Base-by-base conservation (phyloP, 1,140 invertebrate genomes). In the Manduca sexta region DNA sequence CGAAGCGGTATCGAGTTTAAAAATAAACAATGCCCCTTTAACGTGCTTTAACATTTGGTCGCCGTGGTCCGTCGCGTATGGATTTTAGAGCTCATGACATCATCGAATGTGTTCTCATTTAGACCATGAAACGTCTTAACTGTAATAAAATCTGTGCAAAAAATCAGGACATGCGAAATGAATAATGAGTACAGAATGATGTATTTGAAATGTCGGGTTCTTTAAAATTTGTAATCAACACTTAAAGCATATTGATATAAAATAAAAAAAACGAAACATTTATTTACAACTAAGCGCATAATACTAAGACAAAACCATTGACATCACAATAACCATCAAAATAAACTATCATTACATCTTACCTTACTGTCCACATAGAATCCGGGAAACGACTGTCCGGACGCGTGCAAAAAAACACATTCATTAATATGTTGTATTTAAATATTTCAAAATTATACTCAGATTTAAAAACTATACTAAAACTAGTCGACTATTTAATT, bases 281-380 rank as follows among this genome's bases (percentile, higher is more conserved):
- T n/a, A n/a, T n/a, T n/a, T n/a, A n/a, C n/a, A n/a, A n/a, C n/a
- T n/a, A n/a, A n/a, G n/a, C n/a, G n/a, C n/a, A n/a, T n/a, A n/a
- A n/a, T n/a, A n/a, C n/a, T 18, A 18, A 17, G 1, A 40, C n/a
- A 30, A 11, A 21, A 41, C 12, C 13, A 30, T 13, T 6, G 21
- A 43, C 7, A 14, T 14, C 8, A 14, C 8, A 12, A 13, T 6
- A 12, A 29, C 12, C 3, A 30, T 30, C n/a, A 43, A 30, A 5
- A 26, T 14, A 41, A 17, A 21, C 43, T 43, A 10, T 31, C 39
- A 64, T 45, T 42, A 48, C 15, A 52, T 65, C 80, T 79, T 82
- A 84, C 81, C 81, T 84, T 81, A 31, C 59, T 56, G 39, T 81
- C 81, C 64, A 81, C 59, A 69, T 84, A 83, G 68, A 84, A 84